A percentile compares a stretch with the other conserved stretches of the same genome.
Conservation (phyloP, 2,113 vertebrate species). For the Pundamilia nyererei region DNA sequence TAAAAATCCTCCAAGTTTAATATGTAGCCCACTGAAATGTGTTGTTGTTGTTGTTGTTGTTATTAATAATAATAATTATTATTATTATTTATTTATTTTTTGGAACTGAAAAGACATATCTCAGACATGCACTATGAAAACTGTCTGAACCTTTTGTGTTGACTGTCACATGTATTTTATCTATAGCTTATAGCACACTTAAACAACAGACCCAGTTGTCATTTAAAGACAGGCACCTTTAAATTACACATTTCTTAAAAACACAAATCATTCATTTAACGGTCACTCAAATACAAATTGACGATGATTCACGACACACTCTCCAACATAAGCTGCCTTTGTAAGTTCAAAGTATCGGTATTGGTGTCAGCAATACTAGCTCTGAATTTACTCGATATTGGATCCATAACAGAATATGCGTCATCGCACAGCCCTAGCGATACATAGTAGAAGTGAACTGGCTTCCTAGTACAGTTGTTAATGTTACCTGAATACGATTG, state of each 20-base stretch:
- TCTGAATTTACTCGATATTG: neutral
- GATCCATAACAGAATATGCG: neutral
- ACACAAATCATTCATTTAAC: neutral
- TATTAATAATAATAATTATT: no score
- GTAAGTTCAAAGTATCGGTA: neutral
- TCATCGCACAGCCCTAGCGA: neutral
- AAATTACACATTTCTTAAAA: neutral
- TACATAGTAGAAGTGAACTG: neutral
- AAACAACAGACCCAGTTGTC: neutral
- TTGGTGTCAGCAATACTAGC: neutral
- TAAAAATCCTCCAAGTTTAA: neutral
- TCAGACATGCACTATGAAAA: neutral
- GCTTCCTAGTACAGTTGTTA: accelerated
- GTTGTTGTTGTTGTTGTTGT: accelerated
- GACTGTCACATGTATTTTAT: neutral
- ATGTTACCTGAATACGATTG: accelerated
- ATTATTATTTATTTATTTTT: neutral
- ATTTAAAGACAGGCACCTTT: neutral
- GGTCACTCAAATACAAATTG: neutral
- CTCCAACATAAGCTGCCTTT: neutral
- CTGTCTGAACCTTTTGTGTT: neutral
- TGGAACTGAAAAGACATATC: neutral
- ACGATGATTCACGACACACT: neutral
- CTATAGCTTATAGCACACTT: neutral
- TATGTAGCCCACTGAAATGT: neutral